phyloP scores from a whole-genome alignment of 1,140 invertebrate species.

The Maniola jurtina region DNA sequence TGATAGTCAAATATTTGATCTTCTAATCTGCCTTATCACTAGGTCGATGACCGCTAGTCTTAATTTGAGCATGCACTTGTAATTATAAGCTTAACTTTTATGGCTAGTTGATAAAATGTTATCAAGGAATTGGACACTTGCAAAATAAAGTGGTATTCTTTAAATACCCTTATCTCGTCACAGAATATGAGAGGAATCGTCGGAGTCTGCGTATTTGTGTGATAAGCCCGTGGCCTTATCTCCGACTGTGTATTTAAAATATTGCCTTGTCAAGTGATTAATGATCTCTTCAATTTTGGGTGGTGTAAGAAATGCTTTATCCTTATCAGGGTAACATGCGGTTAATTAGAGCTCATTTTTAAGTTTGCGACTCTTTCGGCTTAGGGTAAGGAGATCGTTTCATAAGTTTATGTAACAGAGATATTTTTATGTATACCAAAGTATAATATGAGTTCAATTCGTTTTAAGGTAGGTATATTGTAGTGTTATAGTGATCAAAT shows the following conservation, averaged over 20 bases:
- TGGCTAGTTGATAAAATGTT: neutral
- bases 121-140: neutral
- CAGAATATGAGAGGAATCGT: neutral
- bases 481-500: too few relatives aligned
- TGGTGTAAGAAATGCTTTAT: constrained; percentile 1
- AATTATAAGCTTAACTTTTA: neutral
- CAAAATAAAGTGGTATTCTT: constrained; percentile 2
- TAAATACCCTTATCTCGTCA: constrained; percentile 4
- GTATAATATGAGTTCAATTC: too few relatives aligned
- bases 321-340: constrained; percentile 5
- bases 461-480: too few relatives aligned
- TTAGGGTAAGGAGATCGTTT: too few relatives aligned
- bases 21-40: constrained; percentile 26
- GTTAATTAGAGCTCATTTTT: constrained; percentile 24
- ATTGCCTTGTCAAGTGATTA: constrained; percentile 21
- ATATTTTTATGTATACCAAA: too few relatives aligned
- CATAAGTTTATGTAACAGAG: too few relatives aligned
- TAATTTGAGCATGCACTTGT: neutral
- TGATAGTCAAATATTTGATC: neutral
- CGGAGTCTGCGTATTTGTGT: constrained; percentile 5
- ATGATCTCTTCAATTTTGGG: constrained; percentile 25
- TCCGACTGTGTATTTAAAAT: constrained; percentile 11
- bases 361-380: neutral
- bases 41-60: constrained; percentile 21
- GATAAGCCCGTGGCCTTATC: constrained; percentile 18